phyloP scores from a whole-genome alignment of 30 jellyfish, hydroid and myxozoan genomes.

The Aurelia sp. region DNA sequence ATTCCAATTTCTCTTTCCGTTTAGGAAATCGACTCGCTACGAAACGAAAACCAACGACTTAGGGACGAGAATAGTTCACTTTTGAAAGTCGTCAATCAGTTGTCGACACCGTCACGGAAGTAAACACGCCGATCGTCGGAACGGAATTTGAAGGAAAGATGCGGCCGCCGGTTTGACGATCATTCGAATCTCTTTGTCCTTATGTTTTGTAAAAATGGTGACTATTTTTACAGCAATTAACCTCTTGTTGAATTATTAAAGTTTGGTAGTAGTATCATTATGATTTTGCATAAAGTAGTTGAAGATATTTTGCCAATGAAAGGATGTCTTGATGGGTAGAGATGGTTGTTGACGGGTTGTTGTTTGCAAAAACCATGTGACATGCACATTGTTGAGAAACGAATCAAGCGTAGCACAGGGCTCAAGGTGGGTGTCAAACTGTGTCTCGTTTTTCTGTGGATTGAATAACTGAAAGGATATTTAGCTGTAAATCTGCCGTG shows the following conservation, averaged over 20 bases:
- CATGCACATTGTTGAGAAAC: background rate
- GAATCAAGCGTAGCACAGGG: background rate
- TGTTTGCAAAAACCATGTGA: background rate
- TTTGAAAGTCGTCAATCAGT: constrained; percentile 80
- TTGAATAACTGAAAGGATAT: too few species aligned
- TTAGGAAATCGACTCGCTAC: constrained; percentile 94
- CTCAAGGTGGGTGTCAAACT: too few species aligned
- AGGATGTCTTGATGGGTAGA: background rate
- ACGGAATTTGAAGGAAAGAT: constrained; percentile 1
- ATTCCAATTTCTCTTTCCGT: background rate
- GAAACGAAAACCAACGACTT: constrained; percentile 91
- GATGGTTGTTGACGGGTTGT: background rate
- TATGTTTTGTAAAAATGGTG: constrained; percentile 43
- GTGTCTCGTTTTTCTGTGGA: too few species aligned
- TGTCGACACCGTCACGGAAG: constrained; percentile 77
- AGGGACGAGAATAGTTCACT: constrained; percentile 93
- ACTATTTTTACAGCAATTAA: constrained; percentile 50
- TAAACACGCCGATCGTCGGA: constrained; percentile 16
- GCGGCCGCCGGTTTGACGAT: background rate
- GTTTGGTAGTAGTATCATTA: constrained; percentile 49
- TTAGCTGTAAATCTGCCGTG: too few species aligned
- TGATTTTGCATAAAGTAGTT: constrained; percentile 54
- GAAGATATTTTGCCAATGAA: constrained; percentile 22
- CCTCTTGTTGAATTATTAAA: constrained; percentile 47
- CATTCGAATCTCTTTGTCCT: constrained; percentile 17